phyloP scores from a whole-genome alignment of 2,113 vertebrate genomes.

The Oenanthe melanoleuca region DNA sequence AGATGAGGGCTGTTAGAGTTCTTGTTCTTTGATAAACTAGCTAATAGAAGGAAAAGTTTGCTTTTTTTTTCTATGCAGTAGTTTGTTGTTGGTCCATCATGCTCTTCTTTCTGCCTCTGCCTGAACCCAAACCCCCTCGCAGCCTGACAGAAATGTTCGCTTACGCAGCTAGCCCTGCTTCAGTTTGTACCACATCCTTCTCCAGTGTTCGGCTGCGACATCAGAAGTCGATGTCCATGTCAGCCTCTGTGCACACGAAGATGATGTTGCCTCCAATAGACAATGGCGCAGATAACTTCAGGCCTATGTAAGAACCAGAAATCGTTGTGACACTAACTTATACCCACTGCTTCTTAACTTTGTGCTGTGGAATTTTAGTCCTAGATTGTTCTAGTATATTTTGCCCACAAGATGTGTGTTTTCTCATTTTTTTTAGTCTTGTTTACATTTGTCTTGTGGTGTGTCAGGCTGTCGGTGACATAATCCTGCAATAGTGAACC shows the following conservation, averaged over 20 bases:
- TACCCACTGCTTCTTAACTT: conserved; percentile 65
- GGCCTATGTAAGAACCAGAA: conserved; percentile 84
- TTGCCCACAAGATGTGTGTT: conserved; percentile 57
- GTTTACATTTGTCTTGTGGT: conserved; percentile 44
- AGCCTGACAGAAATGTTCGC: conserved; percentile 87
- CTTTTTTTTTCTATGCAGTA: conserved; percentile 60
- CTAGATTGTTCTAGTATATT: conserved; percentile 52
- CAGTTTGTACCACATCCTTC: conserved; percentile 81
- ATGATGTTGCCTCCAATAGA: conserved; percentile 86
- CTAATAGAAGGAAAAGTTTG: conserved; percentile 58
- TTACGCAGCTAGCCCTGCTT: conserved; percentile 84
- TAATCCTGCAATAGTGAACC: conserved; percentile 50
- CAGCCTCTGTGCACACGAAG: conserved; percentile 84
- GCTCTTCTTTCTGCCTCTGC: conserved; percentile 82
- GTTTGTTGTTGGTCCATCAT: conserved; percentile 73
- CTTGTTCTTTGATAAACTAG: conserved; percentile 7
- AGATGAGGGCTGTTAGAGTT: not conserved
- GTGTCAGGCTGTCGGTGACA: conserved; percentile 61
- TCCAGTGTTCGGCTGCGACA: conserved; percentile 85
- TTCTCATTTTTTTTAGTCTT: conserved; percentile 37
- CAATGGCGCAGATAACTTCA: conserved; percentile 87
- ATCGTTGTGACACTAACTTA: conserved; percentile 64
- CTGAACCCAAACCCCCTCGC: conserved; percentile 73
- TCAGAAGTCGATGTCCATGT: conserved; percentile 85
- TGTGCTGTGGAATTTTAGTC: conserved; percentile 73